A percentile compares a stretch with the other conserved stretches of the same genome.
phyloP scores from a whole-genome alignment of 2,113 vertebrate genomes.

The Oreotrochilus melanogaster region DNA sequence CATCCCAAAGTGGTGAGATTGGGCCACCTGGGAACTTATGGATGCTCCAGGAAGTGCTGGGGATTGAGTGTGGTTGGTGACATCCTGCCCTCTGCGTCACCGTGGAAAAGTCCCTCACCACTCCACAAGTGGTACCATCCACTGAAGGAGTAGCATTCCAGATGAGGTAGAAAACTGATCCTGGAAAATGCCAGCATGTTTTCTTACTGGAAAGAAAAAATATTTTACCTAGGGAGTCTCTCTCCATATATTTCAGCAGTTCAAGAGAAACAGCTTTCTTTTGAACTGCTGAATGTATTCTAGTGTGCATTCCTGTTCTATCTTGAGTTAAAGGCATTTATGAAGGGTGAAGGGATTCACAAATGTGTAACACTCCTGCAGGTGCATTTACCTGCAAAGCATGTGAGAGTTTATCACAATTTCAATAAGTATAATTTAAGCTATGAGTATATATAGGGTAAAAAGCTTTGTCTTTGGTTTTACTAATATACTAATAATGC shows the following conservation, averaged over 20 bases:
- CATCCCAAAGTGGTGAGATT: background rate
- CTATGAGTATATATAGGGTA: background rate
- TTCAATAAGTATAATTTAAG: background rate
- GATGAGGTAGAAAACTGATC: background rate
- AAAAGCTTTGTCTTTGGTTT: background rate
- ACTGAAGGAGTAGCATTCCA: background rate
- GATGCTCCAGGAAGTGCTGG: accelerated
- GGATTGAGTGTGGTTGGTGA: background rate
- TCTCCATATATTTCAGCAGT: background rate
- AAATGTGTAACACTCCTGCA: background rate
- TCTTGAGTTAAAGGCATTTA: background rate
- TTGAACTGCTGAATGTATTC: background rate
- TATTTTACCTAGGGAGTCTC: background rate
- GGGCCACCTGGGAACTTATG: background rate
- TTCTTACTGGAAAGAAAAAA: background rate
- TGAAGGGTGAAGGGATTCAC: background rate
- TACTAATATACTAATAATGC: background rate
- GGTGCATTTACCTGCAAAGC: background rate
- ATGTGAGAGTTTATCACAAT: background rate
- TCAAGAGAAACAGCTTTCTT: background rate
- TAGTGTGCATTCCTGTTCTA: background rate
- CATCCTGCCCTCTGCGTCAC: background rate
- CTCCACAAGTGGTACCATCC: accelerated
- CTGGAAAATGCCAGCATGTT: background rate
- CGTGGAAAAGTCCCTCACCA: background rate